Base-by-base conservation (phyloP, 2,113 vertebrate species). In the Callipepla squamata region DNA sequence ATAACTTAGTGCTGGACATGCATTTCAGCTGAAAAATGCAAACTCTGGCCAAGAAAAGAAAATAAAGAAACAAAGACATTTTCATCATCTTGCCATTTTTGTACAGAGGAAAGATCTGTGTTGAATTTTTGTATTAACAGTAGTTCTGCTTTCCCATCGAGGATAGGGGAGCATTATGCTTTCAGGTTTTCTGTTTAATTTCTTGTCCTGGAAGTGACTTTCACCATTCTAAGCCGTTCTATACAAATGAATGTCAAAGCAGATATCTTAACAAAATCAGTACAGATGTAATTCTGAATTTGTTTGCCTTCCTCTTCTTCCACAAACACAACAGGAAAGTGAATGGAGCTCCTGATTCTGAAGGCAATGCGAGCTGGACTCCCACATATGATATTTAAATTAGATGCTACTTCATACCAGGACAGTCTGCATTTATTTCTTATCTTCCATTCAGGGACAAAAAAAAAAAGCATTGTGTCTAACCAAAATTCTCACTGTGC, bases 101-200 rank as follows among this genome's bases (percentile, higher is more conserved):
- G 72, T 67, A 23, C 40, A 81, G 26, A 70, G 30, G 44, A 51
- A 76, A 77, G 21, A 30, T 47, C 23, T 44, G 15, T n/a, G 32
- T 45, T 73, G 36, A 23, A 25, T 42, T 48, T 45, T 82, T 63
- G 22, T 74, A 47, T 38, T 58, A 40, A 34, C 21, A 36, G 32
- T n/a, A 48, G n/a, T 42, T 83, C 36, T 84, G 53, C 34, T 61
- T 68, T 63, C 62, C 48, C 28, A 30, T 0, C 51, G 90, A 59
- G 30, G 42, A 48, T 79, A 55, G 57, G 51, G 32, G 25, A 65
- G 17, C 28, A 77, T 94, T 89, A 66, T 3, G 75, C 47, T 88
- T 94, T 79, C 9, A 92, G 70, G 32, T 78, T 95, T 90, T 91
- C 44, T 72, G 12, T 58, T 91, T 62, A 90, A 87, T 96, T 86